A percentile compares a stretch with the other conserved stretches of the same genome.
Conservation (phyloP, 2,113 vertebrate species). For the Onychostoma macrolepis region DNA sequence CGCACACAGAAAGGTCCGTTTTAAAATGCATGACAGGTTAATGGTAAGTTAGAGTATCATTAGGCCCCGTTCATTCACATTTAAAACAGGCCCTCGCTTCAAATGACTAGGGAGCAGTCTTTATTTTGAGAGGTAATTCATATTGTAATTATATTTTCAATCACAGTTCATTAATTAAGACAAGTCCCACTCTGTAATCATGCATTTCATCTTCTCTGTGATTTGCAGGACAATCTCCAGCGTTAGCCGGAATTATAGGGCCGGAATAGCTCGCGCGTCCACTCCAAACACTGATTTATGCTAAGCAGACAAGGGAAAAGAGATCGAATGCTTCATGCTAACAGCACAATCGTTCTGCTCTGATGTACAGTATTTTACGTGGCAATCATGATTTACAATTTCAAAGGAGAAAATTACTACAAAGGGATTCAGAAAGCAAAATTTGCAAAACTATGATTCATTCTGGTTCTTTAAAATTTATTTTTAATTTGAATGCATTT, state of each 20-base stretch:
- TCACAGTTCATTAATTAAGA: constrained; percentile 83
- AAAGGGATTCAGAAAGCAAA: background rate
- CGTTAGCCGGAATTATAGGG: constrained; percentile 53
- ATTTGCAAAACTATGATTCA: background rate
- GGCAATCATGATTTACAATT: background rate
- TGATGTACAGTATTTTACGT: constrained; percentile 11
- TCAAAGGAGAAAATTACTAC: background rate
- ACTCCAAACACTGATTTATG: constrained; percentile 45
- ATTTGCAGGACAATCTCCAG: constrained; percentile 67
- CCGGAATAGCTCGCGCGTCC: constrained; percentile 31
- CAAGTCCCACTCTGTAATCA: constrained; percentile 77
- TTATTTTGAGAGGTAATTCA: constrained; percentile 80
- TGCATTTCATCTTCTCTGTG: constrained; percentile 77
- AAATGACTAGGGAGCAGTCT: constrained; percentile 79
- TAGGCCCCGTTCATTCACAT: constrained; percentile 72
- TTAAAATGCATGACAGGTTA: constrained; percentile 81
- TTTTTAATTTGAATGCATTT: background rate
- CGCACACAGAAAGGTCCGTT: constrained; percentile 62
- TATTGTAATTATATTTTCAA: constrained; percentile 86
- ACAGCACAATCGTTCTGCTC: background rate
- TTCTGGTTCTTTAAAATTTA: background rate
- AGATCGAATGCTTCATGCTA: constrained; percentile 27
- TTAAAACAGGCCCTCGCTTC: constrained; percentile 75
- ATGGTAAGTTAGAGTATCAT: constrained; percentile 79
- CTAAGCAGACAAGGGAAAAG: constrained; percentile 17